Conservation (phyloP, 2,888 invertebrate species). For the Sminthurides aquaticus region DNA sequence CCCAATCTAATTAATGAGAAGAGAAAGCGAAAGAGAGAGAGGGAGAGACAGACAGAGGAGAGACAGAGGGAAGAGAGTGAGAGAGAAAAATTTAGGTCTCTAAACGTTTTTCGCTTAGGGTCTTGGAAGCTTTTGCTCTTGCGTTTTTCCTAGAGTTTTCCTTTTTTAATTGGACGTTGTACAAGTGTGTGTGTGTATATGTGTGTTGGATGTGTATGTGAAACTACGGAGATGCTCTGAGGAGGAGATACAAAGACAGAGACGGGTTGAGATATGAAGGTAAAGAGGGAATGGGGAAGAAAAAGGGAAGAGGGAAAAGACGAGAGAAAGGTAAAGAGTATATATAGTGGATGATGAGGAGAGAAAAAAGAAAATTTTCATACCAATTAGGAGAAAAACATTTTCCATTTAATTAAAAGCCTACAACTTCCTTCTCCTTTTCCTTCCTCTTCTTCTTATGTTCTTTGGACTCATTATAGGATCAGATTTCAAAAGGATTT, state of each 20-base stretch:
- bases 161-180: constrained; percentile 23
- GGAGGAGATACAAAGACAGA: constrained; percentile 9
- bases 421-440: constrained; percentile 17
- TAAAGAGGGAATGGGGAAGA: background rate
- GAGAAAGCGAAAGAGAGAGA: constrained; percentile 12
- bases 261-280: constrained; percentile 2
- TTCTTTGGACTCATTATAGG: constrained; percentile 24
- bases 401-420: constrained; percentile 24
- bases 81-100: constrained; percentile 4
- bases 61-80: constrained; percentile 3
- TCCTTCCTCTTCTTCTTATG: constrained; percentile 22
- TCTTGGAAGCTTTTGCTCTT: constrained; percentile 4
- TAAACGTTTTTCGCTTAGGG: constrained; percentile 15
- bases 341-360: background rate
- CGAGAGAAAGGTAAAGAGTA: background rate
- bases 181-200: constrained; percentile 6
- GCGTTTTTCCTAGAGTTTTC: constrained; percentile 22
- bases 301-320: background rate
- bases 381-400: constrained; percentile 25
- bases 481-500: constrained; percentile 25
- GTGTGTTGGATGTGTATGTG: background rate
- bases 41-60: background rate
- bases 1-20: constrained; percentile 26
- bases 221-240: constrained; percentile 4
- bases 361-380: constrained; percentile 17